Evolutionary conservation across 2,888 invertebrate species (phyloP).

Genomic region (Saturnia pavonia): DNA sequence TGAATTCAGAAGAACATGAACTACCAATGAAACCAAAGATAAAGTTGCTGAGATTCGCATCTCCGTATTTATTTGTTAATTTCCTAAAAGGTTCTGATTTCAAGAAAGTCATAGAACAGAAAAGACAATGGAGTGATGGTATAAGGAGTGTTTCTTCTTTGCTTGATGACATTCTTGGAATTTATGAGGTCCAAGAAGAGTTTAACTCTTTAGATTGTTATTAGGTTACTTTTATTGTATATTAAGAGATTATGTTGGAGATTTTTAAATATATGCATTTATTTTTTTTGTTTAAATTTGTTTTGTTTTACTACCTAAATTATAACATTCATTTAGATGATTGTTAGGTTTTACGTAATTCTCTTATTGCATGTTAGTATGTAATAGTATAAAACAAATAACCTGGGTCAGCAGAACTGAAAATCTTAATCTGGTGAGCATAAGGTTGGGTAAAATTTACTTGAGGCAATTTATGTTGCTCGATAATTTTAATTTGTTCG

Average conservation of each 20-base stretch:
- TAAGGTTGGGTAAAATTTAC: too few species aligned
- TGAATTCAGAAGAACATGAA: slow-evolving; percentile 52
- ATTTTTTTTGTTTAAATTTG: slow-evolving; percentile 5
- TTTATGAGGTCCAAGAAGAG: slow-evolving; percentile 77
- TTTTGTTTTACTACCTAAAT: neutral
- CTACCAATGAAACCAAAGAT: slow-evolving; percentile 45
- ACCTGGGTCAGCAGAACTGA: too few species aligned
- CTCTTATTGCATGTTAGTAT: neutral
- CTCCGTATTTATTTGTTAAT: slow-evolving; percentile 83
- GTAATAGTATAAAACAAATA: neutral
- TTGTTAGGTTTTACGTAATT: neutral
- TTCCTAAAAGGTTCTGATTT: slow-evolving; percentile 82
- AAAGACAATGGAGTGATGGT: slow-evolving; percentile 85
- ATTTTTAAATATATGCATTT: slow-evolving; percentile 18
- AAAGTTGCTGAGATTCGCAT: slow-evolving; percentile 55
- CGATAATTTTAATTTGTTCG: too few species aligned
- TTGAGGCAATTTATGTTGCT: too few species aligned
- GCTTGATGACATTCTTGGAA: slow-evolving; percentile 87
- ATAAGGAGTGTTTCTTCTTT: slow-evolving; percentile 86
- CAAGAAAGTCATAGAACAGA: slow-evolving; percentile 81
- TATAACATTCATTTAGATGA: neutral
- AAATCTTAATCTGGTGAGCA: too few species aligned
- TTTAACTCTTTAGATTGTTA: slow-evolving; percentile 88
- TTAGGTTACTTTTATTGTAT: slow-evolving; percentile 47
- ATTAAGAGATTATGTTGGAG: slow-evolving; percentile 3